phyloP scores from a whole-genome alignment of 2,797 vertebrate genomes.

The Tolypeutes matacus region DNA sequence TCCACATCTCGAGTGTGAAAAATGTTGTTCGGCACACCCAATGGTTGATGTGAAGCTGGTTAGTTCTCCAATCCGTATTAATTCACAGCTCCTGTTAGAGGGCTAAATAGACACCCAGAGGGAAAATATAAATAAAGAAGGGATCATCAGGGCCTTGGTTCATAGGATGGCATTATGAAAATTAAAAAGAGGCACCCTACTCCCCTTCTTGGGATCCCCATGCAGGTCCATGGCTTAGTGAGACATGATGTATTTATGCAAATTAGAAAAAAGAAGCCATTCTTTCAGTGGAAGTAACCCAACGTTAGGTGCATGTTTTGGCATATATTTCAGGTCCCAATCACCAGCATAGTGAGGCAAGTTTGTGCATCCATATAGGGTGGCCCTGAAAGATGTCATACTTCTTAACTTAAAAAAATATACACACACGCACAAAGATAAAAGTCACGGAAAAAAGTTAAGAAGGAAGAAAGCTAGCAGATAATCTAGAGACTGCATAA shows the following conservation, averaged over 20 bases:
- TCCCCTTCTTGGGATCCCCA: neutral
- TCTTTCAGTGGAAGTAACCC: neutral
- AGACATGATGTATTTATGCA: neutral
- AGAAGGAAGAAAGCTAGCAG: too few species aligned
- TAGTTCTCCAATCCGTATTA: neutral
- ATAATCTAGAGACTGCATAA: too few species aligned
- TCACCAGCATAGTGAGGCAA: neutral
- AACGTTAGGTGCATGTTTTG: neutral
- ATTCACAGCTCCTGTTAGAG: neutral
- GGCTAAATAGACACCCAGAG: neutral
- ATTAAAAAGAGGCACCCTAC: neutral
- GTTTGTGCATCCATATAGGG: neutral
- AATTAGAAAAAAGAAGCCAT: neutral
- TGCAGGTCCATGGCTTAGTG: neutral
- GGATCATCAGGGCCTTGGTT: neutral
- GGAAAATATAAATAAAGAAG: neutral
- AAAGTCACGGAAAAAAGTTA: too few species aligned
- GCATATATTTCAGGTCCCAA: neutral
- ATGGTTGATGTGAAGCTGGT: neutral
- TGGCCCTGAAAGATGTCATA: neutral
- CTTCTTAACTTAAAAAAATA: constrained; percentile 28
- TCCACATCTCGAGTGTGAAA: neutral
- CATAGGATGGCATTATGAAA: neutral
- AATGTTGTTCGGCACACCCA: neutral
- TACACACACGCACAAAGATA: neutral